A percentile compares a stretch with the other conserved stretches of the same genome.
These are phyloP conservation scores for Augiades crinisus DNA, from an alignment of 2,888 invertebrate genomes.

Conservation along the genomic window DNA sequence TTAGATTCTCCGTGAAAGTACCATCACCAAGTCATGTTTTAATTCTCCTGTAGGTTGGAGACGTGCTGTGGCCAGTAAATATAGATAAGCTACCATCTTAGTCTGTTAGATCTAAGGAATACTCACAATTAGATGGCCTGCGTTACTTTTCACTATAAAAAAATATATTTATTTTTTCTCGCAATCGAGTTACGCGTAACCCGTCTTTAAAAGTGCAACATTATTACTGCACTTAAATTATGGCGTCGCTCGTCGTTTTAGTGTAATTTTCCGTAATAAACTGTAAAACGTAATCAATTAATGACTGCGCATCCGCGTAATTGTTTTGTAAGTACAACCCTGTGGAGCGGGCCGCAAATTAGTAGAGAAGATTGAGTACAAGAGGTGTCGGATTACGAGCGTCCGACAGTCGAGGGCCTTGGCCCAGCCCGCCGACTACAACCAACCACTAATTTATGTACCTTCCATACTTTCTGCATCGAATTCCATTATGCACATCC, in stretches of 20 bases:
- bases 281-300: conserved; percentile 22
- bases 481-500: conserved; percentile 33
- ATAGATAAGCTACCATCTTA: too few species aligned
- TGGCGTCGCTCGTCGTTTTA: conserved; percentile 1
- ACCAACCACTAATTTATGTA: conserved; percentile 36
- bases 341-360: conserved; percentile 55
- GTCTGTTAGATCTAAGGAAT: too few species aligned
- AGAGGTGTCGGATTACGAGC: conserved; percentile 69
- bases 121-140: too few species aligned
- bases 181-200: neutral
- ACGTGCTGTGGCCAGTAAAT: too few species aligned
- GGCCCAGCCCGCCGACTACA: conserved; percentile 47
- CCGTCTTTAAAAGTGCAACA: conserved; percentile 1
- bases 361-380: conserved; percentile 70
- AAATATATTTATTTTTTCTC: too few species aligned
- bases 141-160: too few species aligned
- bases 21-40: too few species aligned
- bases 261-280: conserved; percentile 22
- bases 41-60: too few species aligned
- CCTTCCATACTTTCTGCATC: conserved; percentile 36
- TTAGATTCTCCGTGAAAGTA: too few species aligned
- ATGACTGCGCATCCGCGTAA: conserved; percentile 11
- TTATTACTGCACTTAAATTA: conserved; percentile 9
- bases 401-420: conserved; percentile 45
- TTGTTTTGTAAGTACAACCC: conserved; percentile 45